Percentiles rank a stretch among this genome's conserved stretches.
Evolutionary conservation across 37 sponge, comb jelly and placozoan species (phyloP).

Genomic region (Theonella swinhoei): DNA sequence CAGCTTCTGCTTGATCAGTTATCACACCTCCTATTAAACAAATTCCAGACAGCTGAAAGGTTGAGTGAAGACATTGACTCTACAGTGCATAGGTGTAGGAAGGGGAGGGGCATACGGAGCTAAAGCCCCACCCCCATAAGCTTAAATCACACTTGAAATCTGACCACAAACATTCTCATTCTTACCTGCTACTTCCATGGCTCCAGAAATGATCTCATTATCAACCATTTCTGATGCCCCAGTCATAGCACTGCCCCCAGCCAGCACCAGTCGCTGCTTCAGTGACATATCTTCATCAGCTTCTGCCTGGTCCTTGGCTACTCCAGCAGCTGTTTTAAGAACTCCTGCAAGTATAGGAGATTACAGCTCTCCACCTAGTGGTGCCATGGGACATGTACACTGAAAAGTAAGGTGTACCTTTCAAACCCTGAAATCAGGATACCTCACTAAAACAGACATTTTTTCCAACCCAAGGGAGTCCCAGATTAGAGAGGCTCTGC

Average conservation of each 20-base stretch:
- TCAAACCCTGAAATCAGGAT: too few relatives aligned
- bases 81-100: too few relatives aligned
- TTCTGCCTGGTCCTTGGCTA: constrained; percentile 46
- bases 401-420: too few relatives aligned
- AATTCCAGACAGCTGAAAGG: too few relatives aligned
- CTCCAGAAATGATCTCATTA: neutral
- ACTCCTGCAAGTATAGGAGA: constrained; percentile 38
- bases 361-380: neutral
- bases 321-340: constrained; percentile 26
- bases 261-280: constrained; percentile 46
- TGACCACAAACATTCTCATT: too few relatives aligned
- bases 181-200: constrained; percentile 39
- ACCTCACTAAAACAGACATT: too few relatives aligned
- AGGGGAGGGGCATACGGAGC: too few relatives aligned
- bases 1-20: constrained; percentile 58
- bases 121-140: too few relatives aligned
- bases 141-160: too few relatives aligned
- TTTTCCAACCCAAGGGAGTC: too few relatives aligned
- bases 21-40: constrained; percentile 64
- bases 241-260: constrained; percentile 42
- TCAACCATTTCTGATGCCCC: constrained; percentile 21
- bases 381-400: neutral
- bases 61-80: too few relatives aligned
- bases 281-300: constrained; percentile 47
- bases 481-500: neutral